Base-by-base conservation (phyloP, 2,888 invertebrate genomes). In the Xanthia togata region DNA sequence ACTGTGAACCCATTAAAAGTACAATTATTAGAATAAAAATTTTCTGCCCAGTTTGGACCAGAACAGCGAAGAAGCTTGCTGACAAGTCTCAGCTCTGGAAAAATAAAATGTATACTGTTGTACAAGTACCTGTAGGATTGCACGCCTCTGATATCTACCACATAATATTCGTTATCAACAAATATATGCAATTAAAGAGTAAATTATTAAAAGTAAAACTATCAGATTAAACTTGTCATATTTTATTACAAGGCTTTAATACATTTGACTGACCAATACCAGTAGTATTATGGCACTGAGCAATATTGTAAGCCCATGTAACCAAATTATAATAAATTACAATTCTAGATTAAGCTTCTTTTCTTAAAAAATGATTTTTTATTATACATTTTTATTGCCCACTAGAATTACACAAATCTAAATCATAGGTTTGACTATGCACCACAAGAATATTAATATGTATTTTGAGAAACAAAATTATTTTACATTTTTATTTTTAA, bases 201-300 rank as follows among this genome's bases (percentile, higher is more conserved):
- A 77, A 79, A 79, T 62, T 41, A 55, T 31, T 23, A 38, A 41
- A 41, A 41, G 41, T 26, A 64, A 65, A 83, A 70, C 70, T 50
- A 62, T 38, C 17, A 0, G 20, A 57, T 62, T 68, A 60, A 73
- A 70, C 47, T 83, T 76, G 44, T 67, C 69, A 79, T 79, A 73
- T 75, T 81, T 86, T 81, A 87, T 86, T 87, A 74, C 70, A 78
- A 78, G 79, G 53, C 76, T 85, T 47, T 78, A 38, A 55, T 69
- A 86, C 59, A 81, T 68, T 71, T 83, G 73, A 70, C 68, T 60
- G n/a, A 38, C 60, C 35, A 60, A 86, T 84, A 84, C 64, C 81
- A 76, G 44, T 69, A 73, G 65, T 81, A 81, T 77, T 83, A 86
- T 86, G 84, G 87, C 86, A 88, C 80, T 83, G 79, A 88, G 80